Conservation (phyloP, 2,888 invertebrate species). For the Drosophila flavopinicola region DNA sequence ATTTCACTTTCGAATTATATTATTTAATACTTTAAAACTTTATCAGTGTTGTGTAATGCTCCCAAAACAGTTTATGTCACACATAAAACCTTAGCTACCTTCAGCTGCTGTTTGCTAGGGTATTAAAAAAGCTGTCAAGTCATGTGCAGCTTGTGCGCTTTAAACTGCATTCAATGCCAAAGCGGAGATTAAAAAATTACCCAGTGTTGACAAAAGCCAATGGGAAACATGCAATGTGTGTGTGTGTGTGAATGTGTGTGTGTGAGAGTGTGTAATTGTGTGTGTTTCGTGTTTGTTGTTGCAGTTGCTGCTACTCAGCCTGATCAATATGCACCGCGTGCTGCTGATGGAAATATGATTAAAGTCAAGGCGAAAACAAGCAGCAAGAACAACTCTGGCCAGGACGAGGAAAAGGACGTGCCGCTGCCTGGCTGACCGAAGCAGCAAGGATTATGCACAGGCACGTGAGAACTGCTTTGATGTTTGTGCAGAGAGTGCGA, state of each 20-base stretch:
- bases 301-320: slow-evolving; percentile 31
- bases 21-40: too few species aligned
- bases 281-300: slow-evolving; percentile 51
- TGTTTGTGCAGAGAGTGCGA: slow-evolving; percentile 52
- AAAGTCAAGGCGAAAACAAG: slow-evolving; percentile 73
- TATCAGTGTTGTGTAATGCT: too few species aligned
- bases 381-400: slow-evolving; percentile 16
- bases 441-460: slow-evolving; percentile 67
- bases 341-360: slow-evolving; percentile 74
- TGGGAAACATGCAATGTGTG: slow-evolving; percentile 19
- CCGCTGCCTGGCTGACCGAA: slow-evolving; percentile 42
- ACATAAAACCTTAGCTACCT: too few species aligned
- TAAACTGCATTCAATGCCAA: slow-evolving; percentile 52
- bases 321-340: slow-evolving; percentile 70
- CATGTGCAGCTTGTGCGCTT: slow-evolving; percentile 46
- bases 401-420: slow-evolving; percentile 23
- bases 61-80: too few species aligned
- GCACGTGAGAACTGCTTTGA: slow-evolving; percentile 74
- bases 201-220: slow-evolving; percentile 62
- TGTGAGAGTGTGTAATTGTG: not conserved
- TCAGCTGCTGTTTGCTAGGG: slow-evolving; percentile 8
- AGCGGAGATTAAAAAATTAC: slow-evolving; percentile 75
- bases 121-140: slow-evolving; percentile 42
- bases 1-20: too few species aligned
- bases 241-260: not conserved